A percentile compares a stretch with the other conserved stretches of the same genome.
Evolutionary conservation across 2,888 invertebrate species (phyloP).

Genomic region (Papilio protenor): DNA sequence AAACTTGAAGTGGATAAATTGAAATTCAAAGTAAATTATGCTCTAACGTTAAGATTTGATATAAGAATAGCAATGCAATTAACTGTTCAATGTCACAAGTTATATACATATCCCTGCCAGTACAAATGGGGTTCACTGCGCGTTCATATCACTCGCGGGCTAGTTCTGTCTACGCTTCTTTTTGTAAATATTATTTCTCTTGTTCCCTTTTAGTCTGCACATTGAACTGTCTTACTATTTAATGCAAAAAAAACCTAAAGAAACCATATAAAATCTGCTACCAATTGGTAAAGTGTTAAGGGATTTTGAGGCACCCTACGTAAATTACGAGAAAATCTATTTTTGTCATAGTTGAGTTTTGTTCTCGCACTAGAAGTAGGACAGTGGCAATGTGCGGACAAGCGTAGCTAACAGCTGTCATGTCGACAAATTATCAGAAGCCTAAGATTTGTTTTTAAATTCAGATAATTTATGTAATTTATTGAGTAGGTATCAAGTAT

Average conservation of each 20-base stretch:
- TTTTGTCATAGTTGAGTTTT: too few relatives aligned
- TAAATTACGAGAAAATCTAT: too few relatives aligned
- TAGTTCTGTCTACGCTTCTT: conserved; percentile 59
- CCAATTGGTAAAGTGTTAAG: not conserved
- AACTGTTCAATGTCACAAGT: conserved; percentile 40
- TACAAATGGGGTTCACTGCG: conserved; percentile 68
- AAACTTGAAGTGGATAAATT: conserved; percentile 58
- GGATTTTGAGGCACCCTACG: not conserved
- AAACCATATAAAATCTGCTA: too few relatives aligned
- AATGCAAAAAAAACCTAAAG: not conserved
- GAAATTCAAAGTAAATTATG: conserved; percentile 31
- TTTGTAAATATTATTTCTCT: conserved; percentile 71
- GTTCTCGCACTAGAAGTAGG: not conserved
- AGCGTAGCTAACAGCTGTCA: conserved; percentile 53
- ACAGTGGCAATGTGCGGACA: conserved; percentile 41
- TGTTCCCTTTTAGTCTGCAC: conserved; percentile 50
- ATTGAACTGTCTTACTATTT: conserved; percentile 42
- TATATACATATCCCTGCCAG: conserved; percentile 72
- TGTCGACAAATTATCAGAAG: conserved; percentile 70
- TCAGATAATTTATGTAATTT: conserved; percentile 84
- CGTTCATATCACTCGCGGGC: conserved; percentile 72
- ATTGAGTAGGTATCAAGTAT: conserved; percentile 78
- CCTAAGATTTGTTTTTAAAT: conserved; percentile 83
- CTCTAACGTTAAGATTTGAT: conserved; percentile 31
- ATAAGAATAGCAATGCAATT: conserved; percentile 47